A percentile compares a stretch with the other conserved stretches of the same genome.
These are phyloP conservation scores for Eutolmus rufibarbis DNA, from an alignment of 2,888 invertebrate genomes.

Conservation along the genomic window DNA sequence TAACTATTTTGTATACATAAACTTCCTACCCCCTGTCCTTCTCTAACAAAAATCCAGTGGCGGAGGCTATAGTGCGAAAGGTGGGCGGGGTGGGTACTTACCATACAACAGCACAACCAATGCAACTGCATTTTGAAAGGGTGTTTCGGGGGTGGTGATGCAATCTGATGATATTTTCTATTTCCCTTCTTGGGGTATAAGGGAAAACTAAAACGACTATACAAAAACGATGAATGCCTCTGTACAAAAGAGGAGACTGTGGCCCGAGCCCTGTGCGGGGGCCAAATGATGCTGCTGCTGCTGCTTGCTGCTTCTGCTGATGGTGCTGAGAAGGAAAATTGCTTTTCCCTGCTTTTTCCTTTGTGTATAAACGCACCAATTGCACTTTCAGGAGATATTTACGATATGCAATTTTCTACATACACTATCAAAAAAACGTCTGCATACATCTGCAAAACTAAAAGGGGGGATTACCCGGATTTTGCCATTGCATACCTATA, in stretches of 20 bases:
- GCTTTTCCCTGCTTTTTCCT: not conserved
- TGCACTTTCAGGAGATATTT: slow-evolving; percentile 34
- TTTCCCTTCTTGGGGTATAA: not conserved
- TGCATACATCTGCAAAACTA: not conserved
- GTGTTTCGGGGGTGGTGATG: not conserved
- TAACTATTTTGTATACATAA: slow-evolving; percentile 39
- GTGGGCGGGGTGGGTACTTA: not conserved
- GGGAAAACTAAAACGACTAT: not conserved
- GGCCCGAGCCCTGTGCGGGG: not conserved
- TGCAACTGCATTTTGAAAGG: not conserved
- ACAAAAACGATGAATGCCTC: not conserved
- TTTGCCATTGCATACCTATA: no score
- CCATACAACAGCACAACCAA: not conserved
- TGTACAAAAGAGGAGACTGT: not conserved
- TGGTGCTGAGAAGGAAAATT: not conserved
- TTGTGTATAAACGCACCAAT: slow-evolving; percentile 1
- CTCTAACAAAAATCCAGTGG: not conserved
- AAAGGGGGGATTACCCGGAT: no score
- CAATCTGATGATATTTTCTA: slow-evolving; percentile 2
- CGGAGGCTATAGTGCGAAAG: no score
- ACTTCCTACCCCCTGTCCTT: not conserved
- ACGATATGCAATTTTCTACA: slow-evolving; percentile 33
- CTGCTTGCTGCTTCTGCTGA: no score
- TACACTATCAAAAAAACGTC: not conserved
- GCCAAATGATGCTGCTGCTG: not conserved